Evolutionary conservation across 1,140 invertebrate species (phyloP), one percentile per base, ranked within the genome.

Genomic region (Cydia amplana): DNA sequence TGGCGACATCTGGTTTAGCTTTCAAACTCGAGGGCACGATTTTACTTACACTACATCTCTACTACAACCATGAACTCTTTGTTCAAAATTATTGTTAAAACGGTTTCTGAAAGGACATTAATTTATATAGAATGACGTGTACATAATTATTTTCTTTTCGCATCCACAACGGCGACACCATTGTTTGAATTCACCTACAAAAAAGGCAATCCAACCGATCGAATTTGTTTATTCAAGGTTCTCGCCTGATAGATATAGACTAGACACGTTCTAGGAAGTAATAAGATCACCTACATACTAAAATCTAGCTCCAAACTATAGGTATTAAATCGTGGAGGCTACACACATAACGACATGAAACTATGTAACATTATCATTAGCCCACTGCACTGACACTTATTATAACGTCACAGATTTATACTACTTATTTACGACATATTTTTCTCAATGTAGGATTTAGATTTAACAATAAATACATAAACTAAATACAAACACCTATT

Each of bases 351-450:
- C 9, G 10, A 16, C 46, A 49, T 4, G 0, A 49, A 14, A 49
- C 32, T 32, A 49, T 14, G 16, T 14, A 49, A 49, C 46, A 0
- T 46, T 46, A 12, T 12, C 9, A 49, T 16, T 12, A 16, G 12
- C 46, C 12, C 16, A 16, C 32, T 6, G 6, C 32, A 49, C 7
- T 16, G 16, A 51, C 16, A 55, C 51, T 60, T 60, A n/a, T 60
- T 60, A 60, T 60, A 14, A 82, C 76, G 86, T 87, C 86, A 87
- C 86, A 87, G 86, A 85, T 86, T 85, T 80, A 78, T 81, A 86
- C 86, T 85, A 83, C 51, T 78, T 74, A 60, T 43, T 75, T 78
- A 76, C 49, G 5, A 51, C 55, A 23, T 60, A 23, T 18, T 18
- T 20, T 1, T 40, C 0, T 40, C 36, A 10, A 40, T 10, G 10